phyloP scores from a whole-genome alignment of 2,113 vertebrate species.

The Puntigrus tetrazona region DNA sequence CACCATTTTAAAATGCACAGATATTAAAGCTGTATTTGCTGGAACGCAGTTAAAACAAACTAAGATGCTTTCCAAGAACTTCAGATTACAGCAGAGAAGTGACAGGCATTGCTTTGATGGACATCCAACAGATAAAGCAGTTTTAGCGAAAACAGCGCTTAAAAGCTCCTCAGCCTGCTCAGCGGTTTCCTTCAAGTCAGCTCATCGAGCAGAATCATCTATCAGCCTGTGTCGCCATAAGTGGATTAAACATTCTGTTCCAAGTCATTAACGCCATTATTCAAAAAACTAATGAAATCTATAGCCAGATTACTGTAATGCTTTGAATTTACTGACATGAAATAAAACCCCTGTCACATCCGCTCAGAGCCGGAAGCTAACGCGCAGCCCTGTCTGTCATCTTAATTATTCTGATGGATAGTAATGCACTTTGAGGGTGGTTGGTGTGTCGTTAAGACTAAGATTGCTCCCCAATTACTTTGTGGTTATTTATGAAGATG shows the following conservation, averaged over 20 bases:
- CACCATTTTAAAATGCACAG: neutral
- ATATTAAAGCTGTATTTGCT: neutral
- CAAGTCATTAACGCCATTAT: conserved; percentile 60
- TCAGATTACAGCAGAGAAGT: neutral
- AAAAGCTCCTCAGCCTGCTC: neutral
- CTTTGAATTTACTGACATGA: conserved; percentile 62
- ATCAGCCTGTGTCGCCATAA: conserved; percentile 57
- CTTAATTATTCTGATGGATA: conserved; percentile 60
- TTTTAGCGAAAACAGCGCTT: neutral
- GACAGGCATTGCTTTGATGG: neutral
- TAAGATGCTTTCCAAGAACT: neutral
- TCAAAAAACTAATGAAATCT: conserved; percentile 61
- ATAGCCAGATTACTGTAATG: conserved; percentile 59
- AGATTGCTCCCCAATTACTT: conserved; percentile 41
- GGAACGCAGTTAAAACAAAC: neutral
- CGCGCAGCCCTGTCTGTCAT: conserved; percentile 52
- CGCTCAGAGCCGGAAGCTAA: conserved; percentile 46
- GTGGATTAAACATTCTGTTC: conserved; percentile 63
- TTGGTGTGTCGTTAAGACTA: conserved; percentile 42
- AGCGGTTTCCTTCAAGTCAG: conserved; percentile 17
- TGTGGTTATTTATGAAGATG: conserved; percentile 30
- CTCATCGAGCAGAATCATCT: conserved; percentile 52
- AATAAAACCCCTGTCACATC: conserved; percentile 60
- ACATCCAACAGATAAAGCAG: neutral
- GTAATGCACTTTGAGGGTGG: conserved; percentile 52